Evolutionary conservation across 2,113 vertebrate genomes (phyloP).

Genomic region (Erpornis zantholeuca): DNA sequence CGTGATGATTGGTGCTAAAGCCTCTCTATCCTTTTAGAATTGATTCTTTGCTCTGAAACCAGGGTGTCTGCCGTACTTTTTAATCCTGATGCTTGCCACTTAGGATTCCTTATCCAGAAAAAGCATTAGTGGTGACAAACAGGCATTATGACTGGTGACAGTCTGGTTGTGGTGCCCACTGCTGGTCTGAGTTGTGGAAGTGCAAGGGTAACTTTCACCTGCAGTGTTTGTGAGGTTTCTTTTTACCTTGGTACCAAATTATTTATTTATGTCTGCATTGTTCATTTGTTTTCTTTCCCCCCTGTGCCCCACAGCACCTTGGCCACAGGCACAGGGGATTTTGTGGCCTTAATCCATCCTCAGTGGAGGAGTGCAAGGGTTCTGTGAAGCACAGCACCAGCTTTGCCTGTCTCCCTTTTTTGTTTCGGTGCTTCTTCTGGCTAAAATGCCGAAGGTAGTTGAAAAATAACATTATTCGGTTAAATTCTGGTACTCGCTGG

Average conservation of each 20-base stretch:
- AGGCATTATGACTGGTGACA: not conserved
- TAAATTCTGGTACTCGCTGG: accelerated
- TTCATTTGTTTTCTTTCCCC: not conserved
- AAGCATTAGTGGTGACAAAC: not conserved
- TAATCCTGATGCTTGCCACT: not conserved
- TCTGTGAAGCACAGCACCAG: not conserved
- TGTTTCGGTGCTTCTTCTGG: not conserved
- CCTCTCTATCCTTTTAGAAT: not conserved
- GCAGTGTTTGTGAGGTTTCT: not conserved
- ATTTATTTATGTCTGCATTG: not conserved
- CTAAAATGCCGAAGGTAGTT: not conserved
- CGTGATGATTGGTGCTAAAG: not conserved
- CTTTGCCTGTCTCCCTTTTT: not conserved
- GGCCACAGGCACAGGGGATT: not conserved
- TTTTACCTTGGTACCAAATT: not conserved
- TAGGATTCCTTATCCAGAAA: not conserved
- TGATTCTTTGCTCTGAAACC: not conserved
- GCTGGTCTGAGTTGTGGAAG: not conserved
- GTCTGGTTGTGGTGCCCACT: not conserved
- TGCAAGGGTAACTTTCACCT: not conserved
- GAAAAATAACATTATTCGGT: not conserved
- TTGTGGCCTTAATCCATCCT: not conserved
- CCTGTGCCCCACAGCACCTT: not conserved
- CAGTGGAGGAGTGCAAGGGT: not conserved
- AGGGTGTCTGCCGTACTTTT: not conserved